Percentiles rank a stretch among this genome's conserved stretches.
Evolutionary conservation across 2,113 vertebrate genomes (phyloP).

Genomic region (Circaetus gallicus): DNA sequence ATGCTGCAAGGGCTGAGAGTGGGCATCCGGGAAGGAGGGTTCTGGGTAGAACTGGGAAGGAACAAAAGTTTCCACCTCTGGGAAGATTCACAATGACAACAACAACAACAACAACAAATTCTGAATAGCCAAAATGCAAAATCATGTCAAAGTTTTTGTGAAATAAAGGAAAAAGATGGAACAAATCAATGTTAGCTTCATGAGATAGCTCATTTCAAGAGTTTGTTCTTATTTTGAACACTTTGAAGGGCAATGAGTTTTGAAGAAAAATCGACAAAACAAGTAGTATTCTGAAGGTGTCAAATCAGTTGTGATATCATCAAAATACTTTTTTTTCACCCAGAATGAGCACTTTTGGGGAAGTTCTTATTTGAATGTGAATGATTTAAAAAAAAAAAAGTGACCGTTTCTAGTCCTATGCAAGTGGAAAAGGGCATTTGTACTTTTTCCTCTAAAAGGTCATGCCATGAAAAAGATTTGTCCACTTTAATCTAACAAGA

Average conservation of each 20-base stretch:
- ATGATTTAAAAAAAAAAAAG: not conserved
- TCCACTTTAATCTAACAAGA: not conserved
- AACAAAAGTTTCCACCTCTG: not conserved
- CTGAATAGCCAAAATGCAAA: not conserved
- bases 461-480: not conserved
- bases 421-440: not conserved
- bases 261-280: not conserved
- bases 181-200: not conserved
- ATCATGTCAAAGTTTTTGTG: rapidly evolving
- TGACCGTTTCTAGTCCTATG: rapidly evolving
- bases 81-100: not conserved
- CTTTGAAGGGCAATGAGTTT: not conserved
- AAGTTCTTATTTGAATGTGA: not conserved
- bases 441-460: not conserved
- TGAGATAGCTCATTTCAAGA: not conserved
- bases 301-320: not conserved
- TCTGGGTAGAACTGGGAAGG: not conserved
- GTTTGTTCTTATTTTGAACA: not conserved
- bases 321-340: not conserved
- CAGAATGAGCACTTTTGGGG: not conserved
- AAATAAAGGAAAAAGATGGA: not conserved
- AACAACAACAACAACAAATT: not conserved
- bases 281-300: not conserved
- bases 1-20: rapidly evolving
- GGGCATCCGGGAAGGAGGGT: not conserved